These are phyloP conservation scores for Penaeus japonicus DNA, from an alignment of 1,140 invertebrate species.

Conservation along the genomic window DNA sequence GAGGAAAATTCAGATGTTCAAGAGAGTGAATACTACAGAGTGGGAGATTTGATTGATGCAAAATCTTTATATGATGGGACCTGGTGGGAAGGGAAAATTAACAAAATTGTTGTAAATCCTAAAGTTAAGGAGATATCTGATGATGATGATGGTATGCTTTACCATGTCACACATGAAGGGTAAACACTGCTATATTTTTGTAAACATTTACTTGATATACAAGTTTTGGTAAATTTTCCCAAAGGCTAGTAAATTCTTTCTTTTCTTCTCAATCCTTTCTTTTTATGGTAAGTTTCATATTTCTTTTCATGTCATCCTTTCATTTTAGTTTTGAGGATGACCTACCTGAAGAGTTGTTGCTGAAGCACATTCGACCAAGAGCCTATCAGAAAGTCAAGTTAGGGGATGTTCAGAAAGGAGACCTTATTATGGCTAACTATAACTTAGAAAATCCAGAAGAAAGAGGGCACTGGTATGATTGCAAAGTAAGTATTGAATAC, in stretches of 20 bases:
- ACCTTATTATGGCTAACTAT: constrained; percentile 79
- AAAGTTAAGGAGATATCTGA: constrained; percentile 30
- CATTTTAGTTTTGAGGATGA: constrained; percentile 66
- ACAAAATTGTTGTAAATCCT: constrained; percentile 61
- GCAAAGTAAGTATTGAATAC: constrained; percentile 66
- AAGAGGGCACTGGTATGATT: constrained; percentile 80
- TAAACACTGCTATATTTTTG: constrained; percentile 60
- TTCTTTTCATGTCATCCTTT: constrained; percentile 11
- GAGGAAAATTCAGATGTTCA: constrained; percentile 61
- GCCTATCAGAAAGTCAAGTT: constrained; percentile 69
- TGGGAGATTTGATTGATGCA: constrained; percentile 78
- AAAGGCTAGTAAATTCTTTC: too few relatives aligned
- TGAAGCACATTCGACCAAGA: constrained; percentile 74
- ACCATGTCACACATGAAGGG: constrained; percentile 65
- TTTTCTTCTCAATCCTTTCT: not conserved
- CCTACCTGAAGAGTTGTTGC: constrained; percentile 64
- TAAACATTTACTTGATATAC: constrained; percentile 60
- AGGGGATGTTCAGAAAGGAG: constrained; percentile 70
- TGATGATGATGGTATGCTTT: constrained; percentile 63
- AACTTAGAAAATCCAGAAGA: constrained; percentile 76
- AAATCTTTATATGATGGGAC: constrained; percentile 66
- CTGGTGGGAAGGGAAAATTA: constrained; percentile 68
- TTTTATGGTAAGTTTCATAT: not conserved
- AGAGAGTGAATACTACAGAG: constrained; percentile 70
- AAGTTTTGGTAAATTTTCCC: too few relatives aligned